phyloP scores from a whole-genome alignment of 1,140 invertebrate genomes.

The Panulirus ornatus region DNA sequence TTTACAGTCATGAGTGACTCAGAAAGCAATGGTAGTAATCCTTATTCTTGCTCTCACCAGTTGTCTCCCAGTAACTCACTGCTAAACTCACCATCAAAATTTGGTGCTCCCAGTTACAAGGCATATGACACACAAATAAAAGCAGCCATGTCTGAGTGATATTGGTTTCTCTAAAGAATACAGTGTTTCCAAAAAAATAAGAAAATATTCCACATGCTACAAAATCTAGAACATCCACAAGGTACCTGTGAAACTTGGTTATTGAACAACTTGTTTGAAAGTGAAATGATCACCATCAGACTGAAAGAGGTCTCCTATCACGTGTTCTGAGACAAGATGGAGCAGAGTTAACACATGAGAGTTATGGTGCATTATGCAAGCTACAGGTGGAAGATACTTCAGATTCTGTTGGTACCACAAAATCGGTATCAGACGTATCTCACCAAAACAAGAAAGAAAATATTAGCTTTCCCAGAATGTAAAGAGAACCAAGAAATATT shows the following conservation, averaged over 20 bases:
- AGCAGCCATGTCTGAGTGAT: background rate
- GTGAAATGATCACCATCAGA: background rate
- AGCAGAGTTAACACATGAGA: background rate
- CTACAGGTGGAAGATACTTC: background rate
- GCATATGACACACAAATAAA: background rate
- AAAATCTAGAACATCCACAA: background rate
- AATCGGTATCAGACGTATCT: background rate
- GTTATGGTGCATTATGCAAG: background rate
- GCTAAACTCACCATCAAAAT: background rate
- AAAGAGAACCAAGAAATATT: conserved; percentile 2
- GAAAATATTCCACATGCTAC: background rate
- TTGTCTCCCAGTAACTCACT: background rate
- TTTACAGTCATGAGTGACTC: background rate
- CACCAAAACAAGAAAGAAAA: background rate
- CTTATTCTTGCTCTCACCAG: background rate
- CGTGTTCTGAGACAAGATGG: background rate
- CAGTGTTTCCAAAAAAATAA: background rate
- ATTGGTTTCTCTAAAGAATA: background rate
- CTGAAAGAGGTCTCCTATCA: background rate
- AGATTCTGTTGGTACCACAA: background rate
- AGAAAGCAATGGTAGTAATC: background rate
- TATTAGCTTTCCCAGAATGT: background rate
- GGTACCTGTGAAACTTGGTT: background rate
- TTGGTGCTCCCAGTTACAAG: background rate
- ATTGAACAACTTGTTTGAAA: background rate